A percentile compares a stretch with the other conserved stretches of the same genome.
These are phyloP conservation scores for Piaya cayana DNA, from an alignment of 2,113 vertebrate species.

Conservation along the genomic window DNA sequence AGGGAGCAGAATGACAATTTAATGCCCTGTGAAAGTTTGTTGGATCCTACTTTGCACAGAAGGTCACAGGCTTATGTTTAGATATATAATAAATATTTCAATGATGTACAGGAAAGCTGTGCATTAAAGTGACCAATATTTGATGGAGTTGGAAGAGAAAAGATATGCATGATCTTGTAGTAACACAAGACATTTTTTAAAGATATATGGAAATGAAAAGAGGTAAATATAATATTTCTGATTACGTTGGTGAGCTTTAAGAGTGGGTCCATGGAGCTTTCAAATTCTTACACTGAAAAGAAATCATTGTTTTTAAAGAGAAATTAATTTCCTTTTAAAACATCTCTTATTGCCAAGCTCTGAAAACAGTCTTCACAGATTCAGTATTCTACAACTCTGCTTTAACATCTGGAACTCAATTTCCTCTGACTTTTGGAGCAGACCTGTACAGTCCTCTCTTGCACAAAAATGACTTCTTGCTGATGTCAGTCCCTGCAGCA, in stretches of 20 bases:
- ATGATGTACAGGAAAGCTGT: background rate
- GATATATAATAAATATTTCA: background rate
- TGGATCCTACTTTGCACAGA: background rate
- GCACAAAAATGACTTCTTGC: background rate
- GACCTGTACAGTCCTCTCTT: background rate
- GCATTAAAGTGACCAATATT: background rate
- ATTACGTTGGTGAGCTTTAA: background rate
- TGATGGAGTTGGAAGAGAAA: background rate
- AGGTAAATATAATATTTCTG: background rate
- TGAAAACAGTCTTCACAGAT: background rate
- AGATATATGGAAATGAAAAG: background rate
- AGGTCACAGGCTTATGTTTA: background rate
- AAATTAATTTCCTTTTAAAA: background rate
- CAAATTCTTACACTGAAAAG: background rate
- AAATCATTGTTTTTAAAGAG: background rate
- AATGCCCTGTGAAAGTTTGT: background rate
- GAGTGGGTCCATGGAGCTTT: background rate
- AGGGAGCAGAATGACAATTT: background rate
- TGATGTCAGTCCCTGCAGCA: background rate
- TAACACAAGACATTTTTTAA: background rate
- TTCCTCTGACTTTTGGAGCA: background rate
- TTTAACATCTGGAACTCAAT: background rate
- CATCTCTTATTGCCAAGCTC: background rate
- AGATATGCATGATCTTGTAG: background rate
- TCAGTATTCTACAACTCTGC: background rate